Evolutionary conservation across 2,888 invertebrate species (phyloP).

Genomic region (Syritta pipiens): DNA sequence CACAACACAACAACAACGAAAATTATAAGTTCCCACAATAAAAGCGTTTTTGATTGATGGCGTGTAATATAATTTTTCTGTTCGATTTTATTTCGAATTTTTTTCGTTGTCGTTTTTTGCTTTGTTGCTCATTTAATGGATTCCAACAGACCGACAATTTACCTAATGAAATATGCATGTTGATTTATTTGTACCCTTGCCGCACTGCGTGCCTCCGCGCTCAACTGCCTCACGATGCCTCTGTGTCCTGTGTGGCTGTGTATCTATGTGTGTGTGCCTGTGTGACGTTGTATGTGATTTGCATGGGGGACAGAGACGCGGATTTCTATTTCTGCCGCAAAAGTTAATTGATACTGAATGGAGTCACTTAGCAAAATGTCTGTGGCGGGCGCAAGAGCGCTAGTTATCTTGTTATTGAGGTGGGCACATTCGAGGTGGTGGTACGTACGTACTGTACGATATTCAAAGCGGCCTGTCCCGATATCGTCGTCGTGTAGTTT

Average conservation of each 20-base stretch:
- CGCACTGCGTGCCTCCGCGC: neutral
- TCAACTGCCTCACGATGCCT: slow-evolving; percentile 2
- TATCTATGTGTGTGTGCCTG: too few species aligned
- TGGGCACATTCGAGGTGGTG: slow-evolving; percentile 39
- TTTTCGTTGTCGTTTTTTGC: slow-evolving; percentile 26
- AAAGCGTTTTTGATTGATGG: slow-evolving; percentile 68
- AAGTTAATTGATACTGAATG: slow-evolving; percentile 78
- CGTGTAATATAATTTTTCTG: slow-evolving; percentile 68
- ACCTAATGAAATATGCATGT: slow-evolving; percentile 69
- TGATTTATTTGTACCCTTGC: slow-evolving; percentile 66
- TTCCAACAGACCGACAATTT: slow-evolving; percentile 68
- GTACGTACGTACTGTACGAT: slow-evolving; percentile 27
- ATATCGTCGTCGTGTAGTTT: slow-evolving; percentile 19
- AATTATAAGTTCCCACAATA: slow-evolving; percentile 58
- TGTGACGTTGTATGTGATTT: slow-evolving; percentile 1
- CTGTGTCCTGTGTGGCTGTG: slow-evolving; percentile 38
- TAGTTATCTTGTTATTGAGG: slow-evolving; percentile 53
- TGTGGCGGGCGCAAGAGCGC: slow-evolving; percentile 70
- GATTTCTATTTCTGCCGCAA: slow-evolving; percentile 69
- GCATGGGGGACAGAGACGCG: slow-evolving; percentile 9
- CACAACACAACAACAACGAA: slow-evolving; percentile 12
- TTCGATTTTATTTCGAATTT: slow-evolving; percentile 60
- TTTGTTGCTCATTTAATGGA: slow-evolving; percentile 66
- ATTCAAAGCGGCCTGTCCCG: slow-evolving; percentile 14
- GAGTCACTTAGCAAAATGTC: slow-evolving; percentile 76